Base-by-base conservation (phyloP, 2,797 vertebrate genomes). In the Channallabes apus region DNA sequence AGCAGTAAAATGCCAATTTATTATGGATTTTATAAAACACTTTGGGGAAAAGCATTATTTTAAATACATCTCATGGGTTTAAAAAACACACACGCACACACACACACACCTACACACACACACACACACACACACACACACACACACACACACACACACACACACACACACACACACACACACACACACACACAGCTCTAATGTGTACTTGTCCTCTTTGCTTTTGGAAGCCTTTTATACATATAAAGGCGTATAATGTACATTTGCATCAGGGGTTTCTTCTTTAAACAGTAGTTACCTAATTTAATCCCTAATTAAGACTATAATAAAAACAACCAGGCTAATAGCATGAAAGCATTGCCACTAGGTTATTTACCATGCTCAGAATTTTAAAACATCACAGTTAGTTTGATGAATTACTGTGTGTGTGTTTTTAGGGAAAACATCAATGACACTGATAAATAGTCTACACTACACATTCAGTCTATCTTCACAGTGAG, bases 381-480 rank as follows among this genome's bases (percentile, higher is more conserved):
- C 64, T 82, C 20, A 54, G 35, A 17, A 54, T 51, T 51, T 78
- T 78, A 82, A 85, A 85, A 68, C 54, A 82, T 67, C 41, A 78
- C 73, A 64, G 75, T 27, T 62, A 38, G 11, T 41, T 56, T 71
- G 81, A 86, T 86, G 9, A 79, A 86, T 83, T 86, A 86, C 81
- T 22, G n/a, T 72, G 24, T 32, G 32, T 65, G 77, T 75, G 56
- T 65, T 72, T 80, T 80, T 65, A 41, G 41, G 78, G 91, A 86
- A 89, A 94, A 93, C 91, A 93, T 82, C 73, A 86, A 61, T 71
- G 84, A 85, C 83, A 85, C 75, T 59, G 76, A 84, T 84, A 32
- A 84, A 84, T 61, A 79, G 75, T 78, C 35, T 71, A 51, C 46
- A 51, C 56, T 59, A 84, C 46, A 78, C 22, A 54, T 68, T 78